These are phyloP conservation scores for Clarias platycephalus DNA, from an alignment of 2,797 vertebrate genomes.

Conservation along the genomic window DNA sequence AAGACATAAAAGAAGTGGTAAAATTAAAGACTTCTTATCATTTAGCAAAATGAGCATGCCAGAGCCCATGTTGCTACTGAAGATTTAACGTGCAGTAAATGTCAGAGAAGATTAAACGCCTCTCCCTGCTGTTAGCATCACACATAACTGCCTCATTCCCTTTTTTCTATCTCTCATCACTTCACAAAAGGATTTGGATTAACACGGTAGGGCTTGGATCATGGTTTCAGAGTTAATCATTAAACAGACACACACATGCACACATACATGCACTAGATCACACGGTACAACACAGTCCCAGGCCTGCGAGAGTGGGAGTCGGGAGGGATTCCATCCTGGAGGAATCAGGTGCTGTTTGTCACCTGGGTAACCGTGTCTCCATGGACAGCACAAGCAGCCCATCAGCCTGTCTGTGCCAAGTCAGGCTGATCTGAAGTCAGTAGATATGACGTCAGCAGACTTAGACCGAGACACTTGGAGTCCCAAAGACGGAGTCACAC, in stretches of 20 bases:
- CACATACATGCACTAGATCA: conserved; percentile 28
- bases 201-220: conserved; percentile 38
- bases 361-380: conserved; percentile 52
- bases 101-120: background rate
- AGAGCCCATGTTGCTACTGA: conserved; percentile 3
- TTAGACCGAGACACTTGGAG: background rate
- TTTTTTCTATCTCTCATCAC: conserved; percentile 7
- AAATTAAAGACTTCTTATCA: conserved; percentile 7
- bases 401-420: conserved; percentile 34
- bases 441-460: conserved; percentile 28
- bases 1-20: background rate
- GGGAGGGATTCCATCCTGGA: conserved; percentile 37
- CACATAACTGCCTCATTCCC: conserved; percentile 9
- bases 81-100: conserved; percentile 19
- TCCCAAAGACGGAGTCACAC: conserved; percentile 3
- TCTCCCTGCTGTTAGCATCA: conserved; percentile 3
- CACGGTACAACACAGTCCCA: conserved; percentile 44
- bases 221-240: conserved; percentile 53
- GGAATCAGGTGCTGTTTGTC: conserved; percentile 55
- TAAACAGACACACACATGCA: conserved; percentile 42
- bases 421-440: conserved; percentile 41
- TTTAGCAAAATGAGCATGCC: conserved; percentile 17
- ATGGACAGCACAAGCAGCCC: conserved; percentile 42
- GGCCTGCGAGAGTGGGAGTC: conserved; percentile 36
- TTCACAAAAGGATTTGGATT: conserved; percentile 49